phyloP scores from a whole-genome alignment of 1,140 invertebrate genomes.

The Ceratoteleas bidentatus region DNA sequence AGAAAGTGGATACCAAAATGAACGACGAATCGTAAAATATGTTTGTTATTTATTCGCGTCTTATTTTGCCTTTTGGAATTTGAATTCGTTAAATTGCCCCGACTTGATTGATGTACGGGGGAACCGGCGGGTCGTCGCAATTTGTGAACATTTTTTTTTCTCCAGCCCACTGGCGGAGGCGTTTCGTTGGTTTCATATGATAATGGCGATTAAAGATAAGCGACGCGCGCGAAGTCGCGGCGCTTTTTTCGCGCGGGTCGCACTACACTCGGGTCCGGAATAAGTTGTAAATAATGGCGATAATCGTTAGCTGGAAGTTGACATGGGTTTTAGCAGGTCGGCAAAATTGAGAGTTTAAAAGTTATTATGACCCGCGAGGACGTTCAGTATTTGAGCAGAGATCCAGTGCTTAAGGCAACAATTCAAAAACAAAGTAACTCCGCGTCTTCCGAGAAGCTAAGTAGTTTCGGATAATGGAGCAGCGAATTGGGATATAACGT shows the following conservation, averaged over 20 bases:
- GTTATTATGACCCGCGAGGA: slow-evolving; percentile 35
- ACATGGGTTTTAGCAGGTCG: background rate
- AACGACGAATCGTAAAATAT: slow-evolving; percentile 21
- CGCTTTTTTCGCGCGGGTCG: too few relatives aligned
- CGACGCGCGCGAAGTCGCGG: too few relatives aligned
- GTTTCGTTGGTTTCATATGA: background rate
- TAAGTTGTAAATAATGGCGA: slow-evolving; percentile 6
- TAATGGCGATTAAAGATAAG: background rate
- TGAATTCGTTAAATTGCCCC: background rate
- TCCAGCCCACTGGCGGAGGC: background rate
- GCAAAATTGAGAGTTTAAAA: slow-evolving; percentile 28
- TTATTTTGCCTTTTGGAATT: slow-evolving; percentile 7
- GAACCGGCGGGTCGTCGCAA: background rate
- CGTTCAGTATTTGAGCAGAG: slow-evolving; percentile 36
- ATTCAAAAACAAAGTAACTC: slow-evolving; percentile 69
- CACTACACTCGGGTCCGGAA: background rate
- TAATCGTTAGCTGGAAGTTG: slow-evolving; percentile 5
- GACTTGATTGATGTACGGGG: background rate
- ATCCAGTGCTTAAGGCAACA: slow-evolving; percentile 67
- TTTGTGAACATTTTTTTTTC: too few relatives aligned
- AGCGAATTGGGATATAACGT: slow-evolving; percentile 79
- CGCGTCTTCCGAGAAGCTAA: slow-evolving; percentile 74
- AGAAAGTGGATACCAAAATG: slow-evolving; percentile 51
- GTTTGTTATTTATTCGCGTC: slow-evolving; percentile 11
- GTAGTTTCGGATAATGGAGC: slow-evolving; percentile 76